These are phyloP conservation scores for Apus apus DNA, from an alignment of 2,113 vertebrate species.

Conservation along the genomic window DNA sequence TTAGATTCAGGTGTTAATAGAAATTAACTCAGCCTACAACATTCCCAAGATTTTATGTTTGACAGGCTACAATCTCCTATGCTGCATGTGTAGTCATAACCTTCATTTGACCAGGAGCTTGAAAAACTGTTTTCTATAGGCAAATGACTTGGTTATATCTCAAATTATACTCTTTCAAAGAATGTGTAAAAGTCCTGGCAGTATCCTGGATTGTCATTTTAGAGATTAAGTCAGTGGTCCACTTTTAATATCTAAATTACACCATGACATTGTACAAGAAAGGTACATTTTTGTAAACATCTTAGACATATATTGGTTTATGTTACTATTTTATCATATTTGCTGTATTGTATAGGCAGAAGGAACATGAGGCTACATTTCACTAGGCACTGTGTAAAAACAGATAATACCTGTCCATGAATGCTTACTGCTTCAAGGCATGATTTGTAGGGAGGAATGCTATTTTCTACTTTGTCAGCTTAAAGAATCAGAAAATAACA, in stretches of 20 bases:
- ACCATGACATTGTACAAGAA: neutral
- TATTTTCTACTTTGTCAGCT: neutral
- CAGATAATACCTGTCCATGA: neutral
- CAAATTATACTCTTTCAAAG: neutral
- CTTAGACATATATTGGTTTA: neutral
- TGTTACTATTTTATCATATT: neutral
- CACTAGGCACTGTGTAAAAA: neutral
- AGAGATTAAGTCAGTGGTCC: neutral
- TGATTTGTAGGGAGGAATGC: neutral
- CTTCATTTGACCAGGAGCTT: neutral
- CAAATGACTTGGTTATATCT: neutral
- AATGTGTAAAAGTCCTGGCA: neutral
- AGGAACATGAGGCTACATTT: neutral
- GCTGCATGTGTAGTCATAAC: neutral
- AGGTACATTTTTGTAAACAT: neutral
- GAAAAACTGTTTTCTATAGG: neutral
- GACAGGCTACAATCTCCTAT: neutral
- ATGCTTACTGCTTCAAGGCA: neutral
- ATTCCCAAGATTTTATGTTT: neutral
- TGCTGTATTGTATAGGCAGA: neutral
- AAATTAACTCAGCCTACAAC: neutral
- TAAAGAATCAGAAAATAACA: neutral
- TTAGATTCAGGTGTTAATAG: neutral
- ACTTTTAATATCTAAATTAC: neutral
- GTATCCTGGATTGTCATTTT: neutral